Evolutionary conservation across 2,888 invertebrate genomes (phyloP).

Genomic region (Andrena haemorrhoa): DNA sequence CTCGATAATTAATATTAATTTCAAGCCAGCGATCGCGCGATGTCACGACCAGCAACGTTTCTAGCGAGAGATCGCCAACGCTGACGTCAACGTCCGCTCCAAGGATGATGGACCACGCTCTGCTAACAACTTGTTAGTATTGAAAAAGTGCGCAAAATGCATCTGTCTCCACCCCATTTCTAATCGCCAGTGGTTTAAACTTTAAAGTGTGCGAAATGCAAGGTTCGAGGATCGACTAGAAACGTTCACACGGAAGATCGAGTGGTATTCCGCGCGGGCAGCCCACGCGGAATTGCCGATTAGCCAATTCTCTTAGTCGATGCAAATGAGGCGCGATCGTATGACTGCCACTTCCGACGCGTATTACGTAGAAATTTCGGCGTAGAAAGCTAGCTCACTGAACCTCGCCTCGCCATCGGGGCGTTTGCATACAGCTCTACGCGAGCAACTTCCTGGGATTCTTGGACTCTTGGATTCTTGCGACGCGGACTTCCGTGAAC

Average conservation of each 20-base stretch:
- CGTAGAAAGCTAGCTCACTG: conserved; percentile 48
- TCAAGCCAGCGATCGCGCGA: neutral
- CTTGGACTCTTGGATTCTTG: conserved; percentile 49
- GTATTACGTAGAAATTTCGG: conserved; percentile 57
- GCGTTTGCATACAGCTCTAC: conserved; percentile 43
- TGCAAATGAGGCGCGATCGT: conserved; percentile 52
- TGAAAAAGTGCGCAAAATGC: too few relatives aligned
- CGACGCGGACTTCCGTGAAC: conserved; percentile 41
- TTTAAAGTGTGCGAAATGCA: neutral
- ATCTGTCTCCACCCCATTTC: too few relatives aligned
- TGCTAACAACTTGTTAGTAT: too few relatives aligned
- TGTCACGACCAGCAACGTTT: neutral
- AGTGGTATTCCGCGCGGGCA: conserved; percentile 37
- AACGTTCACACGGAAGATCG: conserved; percentile 54
- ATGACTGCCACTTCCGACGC: conserved; percentile 52
- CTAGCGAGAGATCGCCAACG: neutral
- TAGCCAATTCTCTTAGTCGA: conserved; percentile 45
- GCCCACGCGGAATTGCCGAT: conserved; percentile 54
- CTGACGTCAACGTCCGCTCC: neutral
- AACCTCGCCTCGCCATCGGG: neutral
- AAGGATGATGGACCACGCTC: conserved; percentile 6
- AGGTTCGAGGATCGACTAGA: conserved; percentile 1
- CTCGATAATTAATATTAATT: conserved; percentile 45
- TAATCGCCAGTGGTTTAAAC: neutral
- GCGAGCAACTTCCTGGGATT: conserved; percentile 27